These are phyloP conservation scores for Nomada flava DNA, from an alignment of 2,888 invertebrate genomes.

Conservation along the genomic window DNA sequence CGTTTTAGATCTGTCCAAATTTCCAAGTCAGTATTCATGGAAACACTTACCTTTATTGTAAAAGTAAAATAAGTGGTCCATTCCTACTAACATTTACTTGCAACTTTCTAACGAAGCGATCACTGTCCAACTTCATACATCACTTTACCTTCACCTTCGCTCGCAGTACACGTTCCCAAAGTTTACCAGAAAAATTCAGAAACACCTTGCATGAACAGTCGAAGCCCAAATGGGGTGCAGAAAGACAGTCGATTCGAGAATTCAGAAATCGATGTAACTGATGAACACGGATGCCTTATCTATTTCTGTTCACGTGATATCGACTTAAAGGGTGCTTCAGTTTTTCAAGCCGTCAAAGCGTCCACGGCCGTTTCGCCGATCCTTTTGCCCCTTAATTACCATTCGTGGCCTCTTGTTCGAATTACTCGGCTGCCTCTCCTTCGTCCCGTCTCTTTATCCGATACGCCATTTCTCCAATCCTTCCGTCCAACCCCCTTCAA, in stretches of 20 bases:
- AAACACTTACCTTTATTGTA: too few species aligned
- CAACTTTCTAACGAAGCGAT: too few species aligned
- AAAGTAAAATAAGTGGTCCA: too few species aligned
- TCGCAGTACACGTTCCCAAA: too few species aligned
- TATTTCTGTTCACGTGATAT: neutral
- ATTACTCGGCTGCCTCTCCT: conserved; percentile 40
- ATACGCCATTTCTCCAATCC: conserved; percentile 30
- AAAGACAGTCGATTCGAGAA: conserved; percentile 1
- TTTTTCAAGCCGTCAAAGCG: conserved; percentile 48
- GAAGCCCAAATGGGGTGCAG: neutral
- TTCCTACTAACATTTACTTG: too few species aligned
- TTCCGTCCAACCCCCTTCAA: conserved; percentile 2
- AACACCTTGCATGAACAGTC: conserved; percentile 14
- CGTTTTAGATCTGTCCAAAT: too few species aligned
- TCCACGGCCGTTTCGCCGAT: conserved; percentile 31
- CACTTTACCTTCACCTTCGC: too few species aligned
- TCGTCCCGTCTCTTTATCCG: conserved; percentile 29
- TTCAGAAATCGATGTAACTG: conserved; percentile 50
- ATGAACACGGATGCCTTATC: conserved; percentile 14
- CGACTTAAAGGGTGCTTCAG: conserved; percentile 12
- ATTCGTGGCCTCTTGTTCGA: conserved; percentile 49
- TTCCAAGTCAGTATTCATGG: too few species aligned
- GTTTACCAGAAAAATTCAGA: too few species aligned
- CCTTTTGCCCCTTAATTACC: conserved; percentile 60
- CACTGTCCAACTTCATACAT: too few species aligned